These are phyloP conservation scores for Diuraphis noxia DNA, from an alignment of 1,140 invertebrate species.

Conservation along the genomic window DNA sequence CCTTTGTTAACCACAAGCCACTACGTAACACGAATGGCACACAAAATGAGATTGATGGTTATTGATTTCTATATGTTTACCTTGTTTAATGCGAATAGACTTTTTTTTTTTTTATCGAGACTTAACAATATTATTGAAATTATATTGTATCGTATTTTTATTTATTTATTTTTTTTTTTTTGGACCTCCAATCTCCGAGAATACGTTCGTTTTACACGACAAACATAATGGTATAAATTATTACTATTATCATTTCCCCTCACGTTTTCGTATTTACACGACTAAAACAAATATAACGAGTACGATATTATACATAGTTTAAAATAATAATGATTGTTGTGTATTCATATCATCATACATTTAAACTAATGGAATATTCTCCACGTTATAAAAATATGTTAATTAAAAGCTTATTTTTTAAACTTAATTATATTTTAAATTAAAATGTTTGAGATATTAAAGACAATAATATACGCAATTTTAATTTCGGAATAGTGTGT, in stretches of 20 bases:
- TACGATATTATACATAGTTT: neutral
- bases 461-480: neutral
- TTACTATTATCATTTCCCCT: neutral
- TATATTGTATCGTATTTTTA: too few species aligned
- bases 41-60: neutral
- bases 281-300: neutral
- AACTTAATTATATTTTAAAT: neutral
- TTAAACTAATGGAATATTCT: neutral
- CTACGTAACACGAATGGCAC: neutral
- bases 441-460: neutral
- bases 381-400: neutral
- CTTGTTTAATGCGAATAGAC: too few species aligned
- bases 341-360: neutral
- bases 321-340: slow-evolving; percentile 2
- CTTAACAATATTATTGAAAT: neutral
- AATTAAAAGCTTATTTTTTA: neutral
- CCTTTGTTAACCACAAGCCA: neutral
- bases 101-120: neutral
- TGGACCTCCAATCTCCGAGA: neutral
- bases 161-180: too few species aligned
- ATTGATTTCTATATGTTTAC: neutral
- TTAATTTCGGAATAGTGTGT: neutral
- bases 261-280: neutral
- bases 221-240: too few species aligned
- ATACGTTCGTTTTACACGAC: neutral